Base-by-base conservation (phyloP, 2,113 vertebrate genomes). In the Xyrauchen texanus region DNA sequence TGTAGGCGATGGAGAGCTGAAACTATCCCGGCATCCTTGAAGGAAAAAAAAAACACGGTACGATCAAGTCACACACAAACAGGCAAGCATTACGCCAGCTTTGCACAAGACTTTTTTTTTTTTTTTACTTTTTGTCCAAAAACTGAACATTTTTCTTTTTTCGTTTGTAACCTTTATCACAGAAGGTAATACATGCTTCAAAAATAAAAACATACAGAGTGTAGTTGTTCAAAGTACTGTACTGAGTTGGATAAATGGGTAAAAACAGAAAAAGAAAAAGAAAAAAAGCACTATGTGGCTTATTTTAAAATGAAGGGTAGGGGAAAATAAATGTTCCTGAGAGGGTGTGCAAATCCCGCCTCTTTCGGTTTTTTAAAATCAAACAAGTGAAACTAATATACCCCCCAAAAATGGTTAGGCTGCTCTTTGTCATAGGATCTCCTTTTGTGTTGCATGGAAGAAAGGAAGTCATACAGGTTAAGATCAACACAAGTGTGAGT, bases 241-340 rank as follows among this genome's bases (percentile, higher is more conserved):
- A 70, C 81, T 87, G 71, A 78, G 67, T 74, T 73, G 47, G 21
- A 34, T 3, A 34, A 34, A 34, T 52, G 68, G 79, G 79, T 85
- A 92, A 89, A 93, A 90, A 91, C 86, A 89, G 87, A 91, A 88
- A 92, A 82, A 69, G 96, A 92, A 96, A 96, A 34, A 34, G 95
- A 95, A 96, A 96, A 94, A 96, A 97, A 95, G 96, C 96, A 96
- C 95, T 94, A 93, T 93, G 93, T 95, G 95, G 94, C 91, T 83
- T 93, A 66, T 78, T 78, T 81, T 68, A 74, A 67, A 67, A 75
- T 58, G 63, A 88, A 86, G 93, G 93, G 92, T 90, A 90, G 85
- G 93, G 91, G 92, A 89, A 93, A 90, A 93, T 91, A 89, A 85
- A 91, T 93, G 94, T 95, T 98, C 97, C 97, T 98, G 97, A 99